Evolutionary conservation across 2,113 vertebrate species (phyloP).

Genomic region (Brachyistius frenatus): DNA sequence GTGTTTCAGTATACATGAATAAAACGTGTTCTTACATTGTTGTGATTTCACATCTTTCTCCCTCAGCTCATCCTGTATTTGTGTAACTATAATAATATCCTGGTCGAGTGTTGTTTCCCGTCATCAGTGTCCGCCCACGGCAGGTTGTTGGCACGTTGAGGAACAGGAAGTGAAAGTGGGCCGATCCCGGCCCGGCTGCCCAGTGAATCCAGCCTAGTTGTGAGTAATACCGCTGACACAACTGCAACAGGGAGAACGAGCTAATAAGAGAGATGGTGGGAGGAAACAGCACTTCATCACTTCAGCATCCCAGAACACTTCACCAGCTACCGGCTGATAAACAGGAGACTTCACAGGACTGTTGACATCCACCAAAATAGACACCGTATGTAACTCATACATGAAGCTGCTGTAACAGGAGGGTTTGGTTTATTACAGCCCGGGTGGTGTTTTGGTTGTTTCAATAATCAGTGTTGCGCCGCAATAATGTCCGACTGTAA

Average conservation of each 20-base stretch:
- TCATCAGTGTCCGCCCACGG: conserved; percentile 61
- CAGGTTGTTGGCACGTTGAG: conserved; percentile 34
- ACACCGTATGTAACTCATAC: conserved; percentile 15
- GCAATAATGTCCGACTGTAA: too few relatives aligned
- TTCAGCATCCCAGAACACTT: conserved; percentile 35
- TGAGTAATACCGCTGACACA: conserved; percentile 74
- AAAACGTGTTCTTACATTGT: too few relatives aligned
- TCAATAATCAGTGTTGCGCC: too few relatives aligned
- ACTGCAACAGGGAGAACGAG: conserved; percentile 41
- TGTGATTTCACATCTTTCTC: neutral
- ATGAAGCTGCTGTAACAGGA: conserved; percentile 6
- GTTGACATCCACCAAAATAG: conserved; percentile 47
- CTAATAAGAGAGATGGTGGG: conserved; percentile 62
- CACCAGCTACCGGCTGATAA: conserved; percentile 39
- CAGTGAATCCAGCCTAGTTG: conserved; percentile 57
- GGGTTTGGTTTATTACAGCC: too few relatives aligned
- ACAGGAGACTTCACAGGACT: conserved; percentile 42
- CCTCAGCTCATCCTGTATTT: conserved; percentile 22
- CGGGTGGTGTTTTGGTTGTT: too few relatives aligned
- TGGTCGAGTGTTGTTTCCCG: conserved; percentile 28
- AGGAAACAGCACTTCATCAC: conserved; percentile 56
- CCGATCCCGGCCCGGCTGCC: conserved; percentile 49
- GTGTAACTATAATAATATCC: conserved; percentile 45
- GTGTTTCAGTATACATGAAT: too few relatives aligned
- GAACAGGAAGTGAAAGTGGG: conserved; percentile 75